Conservation (phyloP, 2,888 invertebrate genomes). For the Cosmopolites sordidus region DNA sequence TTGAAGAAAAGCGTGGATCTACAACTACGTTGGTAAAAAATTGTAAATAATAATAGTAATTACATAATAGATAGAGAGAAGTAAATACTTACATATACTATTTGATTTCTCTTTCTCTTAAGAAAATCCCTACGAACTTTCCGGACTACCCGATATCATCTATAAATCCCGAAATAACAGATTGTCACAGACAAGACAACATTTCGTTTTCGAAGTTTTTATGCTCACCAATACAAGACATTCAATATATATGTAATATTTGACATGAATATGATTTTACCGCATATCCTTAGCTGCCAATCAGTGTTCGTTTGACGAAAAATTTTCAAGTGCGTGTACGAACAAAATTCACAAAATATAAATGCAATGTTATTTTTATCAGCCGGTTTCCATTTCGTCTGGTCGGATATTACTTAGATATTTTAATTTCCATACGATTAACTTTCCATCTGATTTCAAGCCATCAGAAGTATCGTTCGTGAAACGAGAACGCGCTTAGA, state of each 20-base stretch:
- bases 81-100: too few species aligned
- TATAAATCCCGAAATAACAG: too few species aligned
- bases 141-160: too few species aligned
- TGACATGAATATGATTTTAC: slow-evolving; percentile 31
- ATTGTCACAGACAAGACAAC: too few species aligned
- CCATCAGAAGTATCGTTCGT: slow-evolving; percentile 26
- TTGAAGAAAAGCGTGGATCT: too few species aligned
- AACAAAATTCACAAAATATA: slow-evolving; percentile 35
- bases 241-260: slow-evolving; percentile 11
- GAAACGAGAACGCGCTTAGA: slow-evolving; percentile 25
- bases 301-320: slow-evolving; percentile 41
- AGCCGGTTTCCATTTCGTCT: slow-evolving; percentile 38
- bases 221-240: too few species aligned
- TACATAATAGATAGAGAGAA: too few species aligned
- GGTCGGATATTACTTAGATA: slow-evolving; percentile 44
- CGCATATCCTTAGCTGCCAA: slow-evolving; percentile 36
- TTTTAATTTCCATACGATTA: slow-evolving; percentile 46
- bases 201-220: too few species aligned
- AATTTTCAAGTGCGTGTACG: slow-evolving; percentile 34
- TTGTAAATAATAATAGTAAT: too few species aligned
- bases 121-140: too few species aligned
- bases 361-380: slow-evolving; percentile 39
- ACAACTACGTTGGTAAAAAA: too few species aligned
- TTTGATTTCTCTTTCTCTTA: too few species aligned
- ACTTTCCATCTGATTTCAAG: slow-evolving; percentile 39